phyloP scores from a whole-genome alignment of 2,797 vertebrate genomes.

The Acipenser transmontanus region DNA sequence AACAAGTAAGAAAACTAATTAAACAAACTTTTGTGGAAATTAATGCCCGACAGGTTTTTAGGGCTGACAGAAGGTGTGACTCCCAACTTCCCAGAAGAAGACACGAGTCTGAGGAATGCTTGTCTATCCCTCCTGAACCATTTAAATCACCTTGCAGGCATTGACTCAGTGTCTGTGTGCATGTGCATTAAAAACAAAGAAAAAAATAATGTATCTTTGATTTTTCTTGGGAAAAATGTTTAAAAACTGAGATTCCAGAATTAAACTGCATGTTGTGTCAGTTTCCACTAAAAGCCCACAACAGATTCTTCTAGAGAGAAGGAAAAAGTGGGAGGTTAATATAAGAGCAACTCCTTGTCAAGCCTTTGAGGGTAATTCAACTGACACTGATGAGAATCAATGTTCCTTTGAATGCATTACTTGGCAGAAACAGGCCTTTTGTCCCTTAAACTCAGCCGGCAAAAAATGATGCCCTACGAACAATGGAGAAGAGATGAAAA shows the following conservation, averaged over 20 bases:
- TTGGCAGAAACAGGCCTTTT: conserved; percentile 93
- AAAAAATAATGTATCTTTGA: too few species aligned
- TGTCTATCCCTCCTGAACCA: too few species aligned
- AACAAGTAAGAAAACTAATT: too few species aligned
- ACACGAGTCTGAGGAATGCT: too few species aligned
- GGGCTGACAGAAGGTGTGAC: too few species aligned
- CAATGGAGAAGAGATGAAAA: conserved; percentile 94
- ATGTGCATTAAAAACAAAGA: too few species aligned
- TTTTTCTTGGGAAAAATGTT: too few species aligned
- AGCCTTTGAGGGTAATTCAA: conserved; percentile 88
- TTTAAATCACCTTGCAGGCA: too few species aligned
- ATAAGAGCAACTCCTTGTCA: conserved; percentile 83
- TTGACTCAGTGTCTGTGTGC: too few species aligned
- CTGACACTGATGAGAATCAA: conserved; percentile 94
- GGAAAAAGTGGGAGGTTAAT: conserved; percentile 70
- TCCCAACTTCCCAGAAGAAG: too few species aligned
- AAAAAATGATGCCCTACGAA: conserved; percentile 84
- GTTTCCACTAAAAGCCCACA: conserved; percentile 21
- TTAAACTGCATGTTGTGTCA: conserved; percentile 19
- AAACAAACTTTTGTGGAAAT: too few species aligned
- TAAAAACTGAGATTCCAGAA: conserved; percentile 5
- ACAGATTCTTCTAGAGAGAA: conserved; percentile 48
- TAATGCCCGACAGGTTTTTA: too few species aligned
- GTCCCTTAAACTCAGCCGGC: conserved; percentile 85
- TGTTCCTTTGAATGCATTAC: conserved; percentile 90